Evolutionary conservation across 2,113 vertebrate species (phyloP).

Genomic region (Calypte anna): DNA sequence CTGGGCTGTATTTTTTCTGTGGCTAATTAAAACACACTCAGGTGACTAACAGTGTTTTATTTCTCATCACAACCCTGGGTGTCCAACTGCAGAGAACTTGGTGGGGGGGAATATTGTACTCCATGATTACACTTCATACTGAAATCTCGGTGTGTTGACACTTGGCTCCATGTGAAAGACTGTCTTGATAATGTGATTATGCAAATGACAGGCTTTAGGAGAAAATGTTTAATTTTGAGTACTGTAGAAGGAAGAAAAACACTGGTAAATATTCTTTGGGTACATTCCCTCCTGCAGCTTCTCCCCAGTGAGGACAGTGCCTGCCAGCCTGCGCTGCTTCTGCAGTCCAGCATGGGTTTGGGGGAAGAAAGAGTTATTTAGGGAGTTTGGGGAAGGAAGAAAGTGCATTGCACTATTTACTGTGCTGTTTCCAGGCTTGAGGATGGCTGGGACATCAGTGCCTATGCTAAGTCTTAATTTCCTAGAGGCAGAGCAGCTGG

Average conservation of each 20-base stretch:
- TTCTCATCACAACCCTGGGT: background rate
- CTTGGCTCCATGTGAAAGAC: background rate
- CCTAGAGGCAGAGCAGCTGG: background rate
- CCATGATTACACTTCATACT: background rate
- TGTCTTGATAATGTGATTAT: slow-evolving; percentile 48
- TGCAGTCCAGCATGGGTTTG: rapidly evolving
- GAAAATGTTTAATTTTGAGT: slow-evolving; percentile 13
- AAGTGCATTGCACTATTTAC: rapidly evolving
- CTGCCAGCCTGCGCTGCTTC: rapidly evolving
- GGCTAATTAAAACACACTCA: slow-evolving; percentile 12
- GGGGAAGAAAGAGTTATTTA: background rate
- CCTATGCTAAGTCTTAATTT: background rate
- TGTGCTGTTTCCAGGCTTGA: background rate
- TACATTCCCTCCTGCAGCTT: background rate
- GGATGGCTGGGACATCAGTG: background rate
- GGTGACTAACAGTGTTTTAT: background rate
- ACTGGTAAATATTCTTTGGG: background rate
- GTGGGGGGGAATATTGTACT: background rate
- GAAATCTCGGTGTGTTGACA: slow-evolving; percentile 15
- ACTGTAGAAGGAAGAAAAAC: background rate
- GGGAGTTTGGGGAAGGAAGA: background rate
- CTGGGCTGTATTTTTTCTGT: background rate
- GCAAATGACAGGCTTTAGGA: slow-evolving; percentile 21
- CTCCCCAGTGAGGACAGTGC: rapidly evolving
- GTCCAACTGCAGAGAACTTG: background rate